Conservation (phyloP, 2,797 vertebrate genomes). For the Neostethus bicornis region DNA sequence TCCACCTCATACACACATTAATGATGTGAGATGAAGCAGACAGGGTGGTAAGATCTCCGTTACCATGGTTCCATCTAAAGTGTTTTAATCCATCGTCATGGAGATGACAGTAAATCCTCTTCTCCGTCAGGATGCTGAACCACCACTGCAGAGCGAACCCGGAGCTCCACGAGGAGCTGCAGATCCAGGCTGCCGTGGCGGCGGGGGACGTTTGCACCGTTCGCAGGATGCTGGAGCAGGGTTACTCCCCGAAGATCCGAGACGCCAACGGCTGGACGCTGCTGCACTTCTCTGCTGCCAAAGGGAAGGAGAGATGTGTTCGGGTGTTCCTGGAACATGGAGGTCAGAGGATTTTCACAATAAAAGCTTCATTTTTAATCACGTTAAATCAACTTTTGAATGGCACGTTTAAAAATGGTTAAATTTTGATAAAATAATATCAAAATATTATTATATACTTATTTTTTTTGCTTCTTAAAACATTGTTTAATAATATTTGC, state of each 20-base stretch:
- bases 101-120: slow-evolving; percentile 80
- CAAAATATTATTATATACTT: no score
- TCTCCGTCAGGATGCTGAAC: slow-evolving; percentile 97
- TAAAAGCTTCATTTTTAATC: no score
- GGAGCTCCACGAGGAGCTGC: slow-evolving; percentile 97
- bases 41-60: no score
- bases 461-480: no score
- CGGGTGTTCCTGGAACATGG: slow-evolving; percentile 97
- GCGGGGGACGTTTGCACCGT: slow-evolving; percentile 97
- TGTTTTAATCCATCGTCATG: no score
- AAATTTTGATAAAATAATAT: no score
- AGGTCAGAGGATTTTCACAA: slow-evolving; percentile 86
- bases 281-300: slow-evolving; percentile 96
- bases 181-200: slow-evolving; percentile 98
- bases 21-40: no score
- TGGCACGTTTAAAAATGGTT: no score
- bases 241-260: slow-evolving; percentile 95
- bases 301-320: slow-evolving; percentile 97
- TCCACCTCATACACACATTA: no score
- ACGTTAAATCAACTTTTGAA: no score
- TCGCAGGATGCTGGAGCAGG: slow-evolving; percentile 96
- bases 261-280: slow-evolving; percentile 98
- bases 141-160: slow-evolving; percentile 98
- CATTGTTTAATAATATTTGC: no score
- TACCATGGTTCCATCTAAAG: no score